These are phyloP conservation scores for Cremastinae sp. DNA, from an alignment of 2,888 invertebrate genomes.

Conservation along the genomic window DNA sequence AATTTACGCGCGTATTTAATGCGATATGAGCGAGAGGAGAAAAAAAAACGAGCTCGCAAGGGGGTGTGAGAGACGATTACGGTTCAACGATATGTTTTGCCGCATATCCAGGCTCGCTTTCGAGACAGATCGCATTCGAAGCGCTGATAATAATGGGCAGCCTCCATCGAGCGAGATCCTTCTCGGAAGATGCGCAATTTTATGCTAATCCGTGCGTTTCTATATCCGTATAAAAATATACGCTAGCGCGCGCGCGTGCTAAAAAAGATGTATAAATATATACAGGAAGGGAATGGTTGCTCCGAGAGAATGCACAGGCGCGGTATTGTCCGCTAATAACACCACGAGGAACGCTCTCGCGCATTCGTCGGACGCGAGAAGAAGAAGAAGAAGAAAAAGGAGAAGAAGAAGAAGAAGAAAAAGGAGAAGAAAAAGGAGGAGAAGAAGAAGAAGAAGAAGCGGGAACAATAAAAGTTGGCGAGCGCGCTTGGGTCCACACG, in stretches of 20 bases:
- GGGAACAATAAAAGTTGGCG: not conserved
- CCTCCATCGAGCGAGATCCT: slow-evolving; percentile 45
- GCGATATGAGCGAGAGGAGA: too few species aligned
- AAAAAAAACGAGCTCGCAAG: too few species aligned
- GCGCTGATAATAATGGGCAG: slow-evolving; percentile 36
- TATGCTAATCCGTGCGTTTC: slow-evolving; percentile 71
- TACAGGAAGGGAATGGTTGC: slow-evolving; percentile 12
- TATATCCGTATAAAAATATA: not conserved
- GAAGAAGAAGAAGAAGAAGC: not conserved
- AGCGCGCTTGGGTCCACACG: slow-evolving; percentile 17
- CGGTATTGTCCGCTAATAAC: slow-evolving; percentile 75
- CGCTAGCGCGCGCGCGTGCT: slow-evolving; percentile 28
- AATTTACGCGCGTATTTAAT: too few species aligned
- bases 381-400: not conserved
- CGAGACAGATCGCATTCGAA: not conserved
- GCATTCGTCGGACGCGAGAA: slow-evolving; percentile 1
- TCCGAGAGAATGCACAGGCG: slow-evolving; percentile 62
- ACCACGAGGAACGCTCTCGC: slow-evolving; percentile 47
- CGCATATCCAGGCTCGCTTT: slow-evolving; percentile 17
- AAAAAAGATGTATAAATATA: not conserved
- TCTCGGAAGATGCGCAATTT: slow-evolving; percentile 68
- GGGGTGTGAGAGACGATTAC: too few species aligned
- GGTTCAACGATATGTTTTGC: slow-evolving; percentile 22
- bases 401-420: not conserved
- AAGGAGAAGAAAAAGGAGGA: not conserved